phyloP scores from a whole-genome alignment of 2,113 vertebrate genomes.

The Arothron firmamentum region DNA sequence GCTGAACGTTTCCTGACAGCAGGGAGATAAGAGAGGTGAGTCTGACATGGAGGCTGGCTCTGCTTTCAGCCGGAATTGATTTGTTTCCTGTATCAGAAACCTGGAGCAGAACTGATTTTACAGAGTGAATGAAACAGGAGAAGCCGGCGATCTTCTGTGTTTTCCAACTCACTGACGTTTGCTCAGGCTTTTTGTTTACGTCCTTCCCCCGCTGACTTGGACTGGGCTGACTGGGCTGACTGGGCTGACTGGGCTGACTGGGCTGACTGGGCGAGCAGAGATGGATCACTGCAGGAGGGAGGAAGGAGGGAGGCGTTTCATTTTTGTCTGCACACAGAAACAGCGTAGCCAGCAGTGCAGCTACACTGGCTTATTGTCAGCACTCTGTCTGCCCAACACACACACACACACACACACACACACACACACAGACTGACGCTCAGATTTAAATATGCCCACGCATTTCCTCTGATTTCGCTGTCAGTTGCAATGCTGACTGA shows the following conservation, averaged over 20 bases:
- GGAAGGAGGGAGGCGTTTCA: constrained; percentile 6
- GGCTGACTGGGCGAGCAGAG: constrained; percentile 28
- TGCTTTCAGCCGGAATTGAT: too few relatives aligned
- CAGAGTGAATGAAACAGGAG: not conserved
- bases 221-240: constrained; percentile 26
- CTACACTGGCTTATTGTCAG: constrained; percentile 45
- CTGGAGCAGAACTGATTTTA: not conserved
- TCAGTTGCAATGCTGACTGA: constrained; percentile 11
- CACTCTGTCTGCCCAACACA: constrained; percentile 14
- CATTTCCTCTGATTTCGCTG: constrained; percentile 13
- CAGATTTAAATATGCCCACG: constrained; percentile 38
- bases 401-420: constrained; percentile 2
- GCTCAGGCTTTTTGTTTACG: not conserved
- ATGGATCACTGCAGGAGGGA: constrained; percentile 16
- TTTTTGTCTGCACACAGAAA: constrained; percentile 35
- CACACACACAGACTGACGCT: constrained; percentile 2
- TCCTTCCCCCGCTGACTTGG: constrained; percentile 2
- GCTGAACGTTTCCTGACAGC: constrained; percentile 33
- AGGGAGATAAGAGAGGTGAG: constrained; percentile 17
- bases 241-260: constrained; percentile 19
- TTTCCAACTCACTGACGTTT: not conserved
- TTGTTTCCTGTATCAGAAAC: too few relatives aligned
- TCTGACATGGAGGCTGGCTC: constrained; percentile 12
- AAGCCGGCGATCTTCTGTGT: not conserved
- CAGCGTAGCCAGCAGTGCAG: constrained; percentile 28